Evolutionary conservation across 2,113 vertebrate species (phyloP).

Genomic region (Microtus oregoni): DNA sequence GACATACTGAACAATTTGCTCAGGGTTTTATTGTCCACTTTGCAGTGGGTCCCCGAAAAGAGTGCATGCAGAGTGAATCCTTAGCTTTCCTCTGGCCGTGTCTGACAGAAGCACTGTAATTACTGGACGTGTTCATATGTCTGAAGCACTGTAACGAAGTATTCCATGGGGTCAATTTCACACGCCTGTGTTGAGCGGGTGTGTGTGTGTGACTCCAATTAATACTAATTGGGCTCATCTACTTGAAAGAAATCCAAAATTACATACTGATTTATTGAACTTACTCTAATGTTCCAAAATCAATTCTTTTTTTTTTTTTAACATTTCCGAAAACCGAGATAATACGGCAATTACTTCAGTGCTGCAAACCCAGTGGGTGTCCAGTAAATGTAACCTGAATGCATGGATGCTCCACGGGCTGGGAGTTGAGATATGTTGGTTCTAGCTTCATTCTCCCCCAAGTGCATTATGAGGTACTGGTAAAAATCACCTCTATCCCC

Average conservation of each 20-base stretch:
- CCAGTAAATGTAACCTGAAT: conserved; percentile 14
- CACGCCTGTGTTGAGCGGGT: neutral
- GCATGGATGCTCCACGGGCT: neutral
- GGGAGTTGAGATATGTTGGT: neutral
- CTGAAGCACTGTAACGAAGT: neutral
- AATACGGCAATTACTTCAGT: neutral
- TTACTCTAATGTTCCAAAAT: neutral
- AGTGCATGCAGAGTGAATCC: neutral
- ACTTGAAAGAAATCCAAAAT: conserved; percentile 42
- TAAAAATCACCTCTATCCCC: neutral
- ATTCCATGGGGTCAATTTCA: neutral
- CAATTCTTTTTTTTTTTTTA: neutral
- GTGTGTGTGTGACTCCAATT: neutral
- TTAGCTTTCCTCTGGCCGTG: neutral
- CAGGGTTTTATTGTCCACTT: neutral
- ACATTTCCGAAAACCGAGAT: conserved; percentile 33
- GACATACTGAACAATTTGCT: neutral
- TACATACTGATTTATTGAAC: conserved; percentile 35
- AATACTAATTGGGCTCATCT: neutral
- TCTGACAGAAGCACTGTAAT: neutral
- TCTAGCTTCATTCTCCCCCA: neutral
- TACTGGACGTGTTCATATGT: neutral
- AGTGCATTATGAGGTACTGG: neutral
- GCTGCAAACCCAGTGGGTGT: neutral
- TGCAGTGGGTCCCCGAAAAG: neutral